Conservation (phyloP, 2,113 vertebrate genomes). For the Phyllostomus hastatus region DNA sequence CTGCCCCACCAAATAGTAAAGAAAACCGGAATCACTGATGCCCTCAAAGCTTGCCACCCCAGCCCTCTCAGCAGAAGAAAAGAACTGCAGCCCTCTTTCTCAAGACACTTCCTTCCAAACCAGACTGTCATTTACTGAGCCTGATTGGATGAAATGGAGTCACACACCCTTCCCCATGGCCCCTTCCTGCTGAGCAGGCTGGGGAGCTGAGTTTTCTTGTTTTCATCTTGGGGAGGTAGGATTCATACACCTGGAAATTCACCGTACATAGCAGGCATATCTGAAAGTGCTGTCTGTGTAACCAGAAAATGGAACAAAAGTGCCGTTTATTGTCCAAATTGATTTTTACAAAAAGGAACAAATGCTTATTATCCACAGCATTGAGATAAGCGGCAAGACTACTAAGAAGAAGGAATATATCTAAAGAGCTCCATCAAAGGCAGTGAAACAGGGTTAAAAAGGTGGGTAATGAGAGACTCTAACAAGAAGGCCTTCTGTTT, state of each 20-base stretch:
- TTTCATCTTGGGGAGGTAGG: background rate
- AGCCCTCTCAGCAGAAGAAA: background rate
- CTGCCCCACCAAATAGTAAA: background rate
- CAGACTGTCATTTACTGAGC: background rate
- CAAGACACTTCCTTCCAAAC: background rate
- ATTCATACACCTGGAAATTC: background rate
- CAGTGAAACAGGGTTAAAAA: background rate
- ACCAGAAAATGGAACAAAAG: background rate
- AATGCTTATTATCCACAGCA: background rate
- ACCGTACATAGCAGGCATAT: background rate
- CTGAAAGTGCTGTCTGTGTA: background rate
- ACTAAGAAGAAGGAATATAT: background rate
- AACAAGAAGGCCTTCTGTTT: background rate
- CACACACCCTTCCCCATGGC: accelerated
- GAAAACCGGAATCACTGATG: background rate
- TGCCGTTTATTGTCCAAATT: background rate
- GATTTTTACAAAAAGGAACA: background rate
- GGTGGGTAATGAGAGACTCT: background rate
- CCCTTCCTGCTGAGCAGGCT: background rate
- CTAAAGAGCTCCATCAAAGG: background rate
- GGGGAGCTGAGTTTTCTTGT: background rate
- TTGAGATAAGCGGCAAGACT: background rate
- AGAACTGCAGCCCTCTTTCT: background rate
- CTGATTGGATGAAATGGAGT: background rate
- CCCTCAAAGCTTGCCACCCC: background rate